Percentiles rank a stretch among this genome's conserved stretches.
Conservation (phyloP, 2,113 vertebrate species). For the Tragulus kanchil region DNA sequence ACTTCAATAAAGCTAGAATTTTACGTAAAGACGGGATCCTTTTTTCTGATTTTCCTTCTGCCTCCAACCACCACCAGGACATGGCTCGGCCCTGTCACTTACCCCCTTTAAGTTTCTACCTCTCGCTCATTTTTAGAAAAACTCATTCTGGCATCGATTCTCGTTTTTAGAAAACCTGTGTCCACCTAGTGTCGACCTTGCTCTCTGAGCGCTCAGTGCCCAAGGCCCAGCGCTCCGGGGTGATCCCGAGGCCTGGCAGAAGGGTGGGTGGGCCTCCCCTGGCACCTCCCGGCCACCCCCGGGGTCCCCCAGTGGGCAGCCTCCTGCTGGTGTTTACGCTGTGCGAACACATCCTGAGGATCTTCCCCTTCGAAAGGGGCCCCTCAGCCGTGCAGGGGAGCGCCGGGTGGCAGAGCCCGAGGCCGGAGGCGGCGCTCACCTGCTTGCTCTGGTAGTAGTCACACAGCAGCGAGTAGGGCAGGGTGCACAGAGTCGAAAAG, state of each 20-base stretch:
- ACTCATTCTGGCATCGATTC: background rate
- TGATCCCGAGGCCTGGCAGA: background rate
- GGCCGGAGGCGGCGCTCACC: conserved; percentile 85
- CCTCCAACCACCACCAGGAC: rapidly evolving
- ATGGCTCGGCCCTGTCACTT: rapidly evolving
- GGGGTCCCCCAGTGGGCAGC: rapidly evolving
- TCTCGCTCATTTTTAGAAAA: too few relatives aligned
- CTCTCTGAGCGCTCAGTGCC: background rate
- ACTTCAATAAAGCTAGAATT: rapidly evolving
- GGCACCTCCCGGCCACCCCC: rapidly evolving
- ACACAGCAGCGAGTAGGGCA: conserved; percentile 98
- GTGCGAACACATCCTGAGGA: rapidly evolving
- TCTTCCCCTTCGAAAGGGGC: too few relatives aligned
- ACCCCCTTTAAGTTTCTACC: rapidly evolving
- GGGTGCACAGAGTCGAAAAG: conserved; percentile 97
- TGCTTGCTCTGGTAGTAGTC: conserved; percentile 98
- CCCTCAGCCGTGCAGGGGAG: background rate
- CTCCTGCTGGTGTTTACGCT: background rate
- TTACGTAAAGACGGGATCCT: rapidly evolving
- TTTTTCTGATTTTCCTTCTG: rapidly evolving
- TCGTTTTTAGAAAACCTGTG: rapidly evolving
- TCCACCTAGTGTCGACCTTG: rapidly evolving
- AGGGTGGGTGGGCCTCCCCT: background rate
- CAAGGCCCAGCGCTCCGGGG: background rate
- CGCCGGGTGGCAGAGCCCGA: rapidly evolving